Base-by-base conservation (phyloP, 2,888 invertebrate genomes). In the Machimus atricapillus region DNA sequence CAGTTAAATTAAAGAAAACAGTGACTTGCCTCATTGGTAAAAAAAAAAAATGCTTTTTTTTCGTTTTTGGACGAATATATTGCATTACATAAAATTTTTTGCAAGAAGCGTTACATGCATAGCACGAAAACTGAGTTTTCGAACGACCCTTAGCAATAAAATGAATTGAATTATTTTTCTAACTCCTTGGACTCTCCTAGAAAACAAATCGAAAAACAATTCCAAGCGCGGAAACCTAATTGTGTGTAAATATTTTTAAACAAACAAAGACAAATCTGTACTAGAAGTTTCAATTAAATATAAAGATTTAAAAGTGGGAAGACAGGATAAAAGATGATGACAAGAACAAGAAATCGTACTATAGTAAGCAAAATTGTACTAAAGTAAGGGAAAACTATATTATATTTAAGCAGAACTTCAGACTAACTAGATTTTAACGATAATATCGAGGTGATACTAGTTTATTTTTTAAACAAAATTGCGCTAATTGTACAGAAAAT, bases 371-470 rank as follows among this genome's bases (percentile, higher is more conserved):
- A 66, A 27, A 83, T 77, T 87, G 40, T 56, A 82, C 34, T 56
- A 83, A 77, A 77, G n/a, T 77, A 77, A 77, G 58, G 43, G 58
- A 58, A 52, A 83, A 83, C 79, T 52, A 73, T 79, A 81, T 37
- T 31, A 34, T 81, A 79, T 74, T 46, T 73, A 83, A 58, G 76
- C 46, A 83, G 43, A 87, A 83, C 46, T 78, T 37, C 40, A 82
- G 58, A 83, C 66, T 58, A 86, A 83, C 56, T 86, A 87, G 86
- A 56, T 87, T 87, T 87, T 81, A 77, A 77, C 76, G 81, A 79
- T 85, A 76, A 56, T 81, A 87, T 88, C 83, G 88, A 88, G 88
- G 88, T 88, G 88, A 88, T 88, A 88, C 81, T 88, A 88, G 88
- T 88, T 88, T 88, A 88, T 88, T 88, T 88, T 88, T 87, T 86